Conservation (phyloP, 30 jellyfish, hydroid and myxozoan genomes). For the Aurelia sp. region DNA sequence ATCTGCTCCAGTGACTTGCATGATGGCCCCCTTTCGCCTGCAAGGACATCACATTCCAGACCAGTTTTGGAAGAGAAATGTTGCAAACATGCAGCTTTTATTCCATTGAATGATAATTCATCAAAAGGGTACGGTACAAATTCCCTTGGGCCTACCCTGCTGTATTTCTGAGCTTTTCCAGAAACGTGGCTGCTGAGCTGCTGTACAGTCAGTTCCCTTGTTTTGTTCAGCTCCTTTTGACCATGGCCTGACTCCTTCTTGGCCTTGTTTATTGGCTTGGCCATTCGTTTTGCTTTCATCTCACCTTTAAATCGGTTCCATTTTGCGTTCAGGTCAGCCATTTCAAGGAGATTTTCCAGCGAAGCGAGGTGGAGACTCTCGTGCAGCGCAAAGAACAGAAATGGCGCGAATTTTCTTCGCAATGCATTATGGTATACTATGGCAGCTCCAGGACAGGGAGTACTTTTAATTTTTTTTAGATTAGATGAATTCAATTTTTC, state of each 20-base stretch:
- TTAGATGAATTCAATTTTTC: no score
- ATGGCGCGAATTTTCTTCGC: background rate
- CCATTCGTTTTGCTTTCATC: slow-evolving; percentile 3
- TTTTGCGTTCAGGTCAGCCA: slow-evolving; percentile 11
- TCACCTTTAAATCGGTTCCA: slow-evolving; percentile 14
- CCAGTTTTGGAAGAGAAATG: slow-evolving; percentile 12
- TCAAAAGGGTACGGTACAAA: slow-evolving; percentile 52
- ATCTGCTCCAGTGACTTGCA: slow-evolving; percentile 38
- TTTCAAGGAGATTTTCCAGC: background rate
- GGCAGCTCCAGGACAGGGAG: slow-evolving; percentile 13
- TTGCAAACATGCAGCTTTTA: slow-evolving; percentile 26
- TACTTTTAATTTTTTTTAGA: no score
- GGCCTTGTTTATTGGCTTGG: slow-evolving; percentile 13
- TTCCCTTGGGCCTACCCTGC: slow-evolving; percentile 47
- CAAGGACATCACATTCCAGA: slow-evolving; percentile 45
- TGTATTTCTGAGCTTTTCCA: slow-evolving; percentile 35
- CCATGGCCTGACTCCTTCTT: slow-evolving; percentile 29
- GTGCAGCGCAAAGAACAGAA: background rate
- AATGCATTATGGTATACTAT: slow-evolving; percentile 32
- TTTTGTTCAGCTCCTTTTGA: slow-evolving; percentile 10
- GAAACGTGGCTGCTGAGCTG: slow-evolving; percentile 20
- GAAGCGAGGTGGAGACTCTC: background rate
- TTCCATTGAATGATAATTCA: slow-evolving; percentile 32
- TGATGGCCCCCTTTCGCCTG: slow-evolving; percentile 39
- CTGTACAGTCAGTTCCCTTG: slow-evolving; percentile 16